Evolutionary conservation across 2,113 vertebrate genomes (phyloP).

Genomic region (Sinocyclocheilus grahami): DNA sequence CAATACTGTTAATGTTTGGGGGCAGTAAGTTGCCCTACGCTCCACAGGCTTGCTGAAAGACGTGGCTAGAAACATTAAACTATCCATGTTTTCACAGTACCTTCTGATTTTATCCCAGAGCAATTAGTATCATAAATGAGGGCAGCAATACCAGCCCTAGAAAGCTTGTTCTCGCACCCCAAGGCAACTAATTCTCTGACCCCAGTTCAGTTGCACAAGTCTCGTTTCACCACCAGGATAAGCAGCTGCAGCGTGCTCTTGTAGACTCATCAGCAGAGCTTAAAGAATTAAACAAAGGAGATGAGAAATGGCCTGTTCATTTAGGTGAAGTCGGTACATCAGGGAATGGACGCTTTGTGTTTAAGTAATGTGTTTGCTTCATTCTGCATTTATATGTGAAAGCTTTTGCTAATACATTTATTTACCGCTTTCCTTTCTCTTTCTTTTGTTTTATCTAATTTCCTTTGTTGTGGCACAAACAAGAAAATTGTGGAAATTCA

Average conservation of each 20-base stretch:
- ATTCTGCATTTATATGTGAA: slow-evolving; percentile 60
- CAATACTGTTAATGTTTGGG: not conserved
- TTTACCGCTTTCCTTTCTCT: slow-evolving; percentile 57
- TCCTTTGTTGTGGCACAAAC: slow-evolving; percentile 73
- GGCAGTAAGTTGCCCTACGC: not conserved
- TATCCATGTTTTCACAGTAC: not conserved
- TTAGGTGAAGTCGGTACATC: slow-evolving; percentile 48
- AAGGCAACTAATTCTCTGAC: slow-evolving; percentile 11
- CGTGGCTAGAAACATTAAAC: not conserved
- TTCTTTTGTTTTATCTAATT: slow-evolving; percentile 68
- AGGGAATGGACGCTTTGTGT: slow-evolving; percentile 39
- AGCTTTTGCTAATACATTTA: slow-evolving; percentile 62
- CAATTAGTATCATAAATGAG: slow-evolving; percentile 36
- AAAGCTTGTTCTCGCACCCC: slow-evolving; percentile 5
- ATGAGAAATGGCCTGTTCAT: slow-evolving; percentile 51
- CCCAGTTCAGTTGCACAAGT: slow-evolving; percentile 4
- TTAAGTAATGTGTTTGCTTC: slow-evolving; percentile 45
- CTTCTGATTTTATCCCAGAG: not conserved
- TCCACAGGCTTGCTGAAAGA: not conserved
- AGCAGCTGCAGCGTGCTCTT: slow-evolving; percentile 39
- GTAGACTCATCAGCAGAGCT: slow-evolving; percentile 51
- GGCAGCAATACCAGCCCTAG: not conserved
- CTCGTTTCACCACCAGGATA: slow-evolving; percentile 22
- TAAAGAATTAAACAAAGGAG: slow-evolving; percentile 55
- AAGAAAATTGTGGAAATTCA: slow-evolving; percentile 70